These are phyloP conservation scores for Eupithecia centaureata DNA, from an alignment of 2,888 invertebrate genomes.

Conservation along the genomic window DNA sequence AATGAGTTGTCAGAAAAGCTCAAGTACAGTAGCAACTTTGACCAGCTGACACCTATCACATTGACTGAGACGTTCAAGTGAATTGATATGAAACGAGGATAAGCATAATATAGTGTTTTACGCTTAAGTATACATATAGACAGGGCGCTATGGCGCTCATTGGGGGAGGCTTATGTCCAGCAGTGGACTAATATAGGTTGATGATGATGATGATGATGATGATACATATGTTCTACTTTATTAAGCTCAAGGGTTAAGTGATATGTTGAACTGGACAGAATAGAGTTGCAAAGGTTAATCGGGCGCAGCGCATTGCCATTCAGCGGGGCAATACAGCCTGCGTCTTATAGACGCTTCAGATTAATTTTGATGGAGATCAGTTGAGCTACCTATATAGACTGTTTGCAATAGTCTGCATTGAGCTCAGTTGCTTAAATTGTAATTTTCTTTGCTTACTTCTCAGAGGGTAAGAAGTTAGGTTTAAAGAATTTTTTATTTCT, in stretches of 20 bases:
- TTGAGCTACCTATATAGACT: no score
- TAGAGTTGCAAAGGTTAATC: not conserved
- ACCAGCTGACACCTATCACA: conserved; percentile 58
- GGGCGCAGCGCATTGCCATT: no score
- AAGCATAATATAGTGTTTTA: not conserved
- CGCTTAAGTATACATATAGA: no score
- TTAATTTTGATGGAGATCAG: no score
- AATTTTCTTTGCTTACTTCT: not conserved
- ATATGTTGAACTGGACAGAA: not conserved
- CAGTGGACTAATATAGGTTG: no score
- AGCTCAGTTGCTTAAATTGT: not conserved
- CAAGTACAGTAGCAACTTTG: conserved; percentile 59
- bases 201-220: no score
- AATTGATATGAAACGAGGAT: not conserved
- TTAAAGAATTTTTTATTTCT: no score
- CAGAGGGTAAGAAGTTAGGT: not conserved
- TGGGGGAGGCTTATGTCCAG: no score
- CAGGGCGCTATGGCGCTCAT: no score
- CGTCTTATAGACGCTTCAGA: no score
- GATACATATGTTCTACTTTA: not conserved
- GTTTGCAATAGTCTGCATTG: no score
- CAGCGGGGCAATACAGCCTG: no score
- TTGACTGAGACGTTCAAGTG: conserved; percentile 23
- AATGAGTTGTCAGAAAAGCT: conserved; percentile 39
- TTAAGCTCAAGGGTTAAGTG: not conserved